Conservation (phyloP, 2,888 invertebrate species). For the Laothoe populi region DNA sequence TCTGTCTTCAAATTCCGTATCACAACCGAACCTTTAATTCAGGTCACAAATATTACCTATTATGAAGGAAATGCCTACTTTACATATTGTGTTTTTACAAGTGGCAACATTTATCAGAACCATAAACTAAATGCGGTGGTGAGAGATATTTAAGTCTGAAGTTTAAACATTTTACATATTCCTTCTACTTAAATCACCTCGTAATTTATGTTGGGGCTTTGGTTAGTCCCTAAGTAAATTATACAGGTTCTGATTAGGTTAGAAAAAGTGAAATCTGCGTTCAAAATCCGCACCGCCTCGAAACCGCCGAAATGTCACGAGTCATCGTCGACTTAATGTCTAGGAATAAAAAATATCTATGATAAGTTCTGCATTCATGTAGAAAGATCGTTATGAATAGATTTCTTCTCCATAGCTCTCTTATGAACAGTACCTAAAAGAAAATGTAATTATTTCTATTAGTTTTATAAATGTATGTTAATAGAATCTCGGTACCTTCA, state of each 20-base stretch:
- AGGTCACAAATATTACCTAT: conserved; percentile 67
- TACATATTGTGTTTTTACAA: conserved; percentile 41
- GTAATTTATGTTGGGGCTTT: conserved; percentile 79
- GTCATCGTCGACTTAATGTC: conserved; percentile 50
- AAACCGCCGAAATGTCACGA: conserved; percentile 67
- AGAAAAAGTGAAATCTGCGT: conserved; percentile 66
- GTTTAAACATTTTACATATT: conserved; percentile 69
- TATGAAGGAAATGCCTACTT: conserved; percentile 31
- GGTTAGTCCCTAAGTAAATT: conserved; percentile 78
- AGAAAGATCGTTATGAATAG: conserved; percentile 6
- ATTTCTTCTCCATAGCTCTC: conserved; percentile 27
- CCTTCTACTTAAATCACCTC: conserved; percentile 85
- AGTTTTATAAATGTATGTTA: conserved; percentile 46
- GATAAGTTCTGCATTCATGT: conserved; percentile 28
- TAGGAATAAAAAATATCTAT: conserved; percentile 35
- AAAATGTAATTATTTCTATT: conserved; percentile 52
- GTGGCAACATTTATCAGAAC: conserved; percentile 81
- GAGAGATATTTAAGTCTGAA: conserved; percentile 72
- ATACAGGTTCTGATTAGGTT: conserved; percentile 85
- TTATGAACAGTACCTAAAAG: conserved; percentile 58
- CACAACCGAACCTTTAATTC: conserved; percentile 57
- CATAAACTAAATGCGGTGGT: conserved; percentile 73
- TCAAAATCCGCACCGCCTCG: conserved; percentile 68
- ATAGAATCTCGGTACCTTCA: conserved; percentile 77
- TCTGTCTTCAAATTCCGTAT: conserved; percentile 42